Base-by-base conservation (phyloP, 2,888 invertebrate genomes). In the Xiphydria camelus region DNA sequence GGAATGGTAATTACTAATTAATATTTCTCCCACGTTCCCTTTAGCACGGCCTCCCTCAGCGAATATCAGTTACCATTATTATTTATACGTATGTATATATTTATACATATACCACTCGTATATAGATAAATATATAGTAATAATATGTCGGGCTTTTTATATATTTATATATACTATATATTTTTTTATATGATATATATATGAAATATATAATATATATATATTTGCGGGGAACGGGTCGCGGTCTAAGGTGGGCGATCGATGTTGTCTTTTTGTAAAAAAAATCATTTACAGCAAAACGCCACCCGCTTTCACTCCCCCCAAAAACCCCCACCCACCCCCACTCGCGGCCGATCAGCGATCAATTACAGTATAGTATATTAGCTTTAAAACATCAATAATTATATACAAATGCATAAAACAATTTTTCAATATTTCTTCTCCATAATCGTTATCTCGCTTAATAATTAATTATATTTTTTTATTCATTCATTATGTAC, bases 321-420 rank as follows among this genome's bases (percentile, higher is more conserved):
- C 23, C 6, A 23, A 23, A 7, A 7, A 23, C 23, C 23, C 23
- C 23, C 21, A 47, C 34, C 19, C 17, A n/a, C 32, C 33, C 46
- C 44, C 45, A 37, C 34, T 41, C 41, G 47, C 57, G 55, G 56
- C 57, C 50, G 49, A 57, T 52, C 55, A 53, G 50, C 64, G 61
- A 64, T 66, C 57, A 64, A 58, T 61, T 61, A 63, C 62, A 59
- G 52, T 62, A 64, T 68, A 65, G 56, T 66, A 65, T 64, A 65
- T 68, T 64, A 66, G 60, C 61, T 69, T 64, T 69, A 70, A 73
- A 75, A 74, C 69, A 70, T 71, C 66, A 68, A 73, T 74, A 72
- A 71, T 71, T 74, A 75, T 75, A 68, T 75, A 75, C 73, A 75
- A 73, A 75, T 73, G 68, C 70, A 69, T 72, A 70, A 73, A 74